Evolutionary conservation across 1,140 invertebrate species (phyloP).

Genomic region (Chelonus insularis): DNA sequence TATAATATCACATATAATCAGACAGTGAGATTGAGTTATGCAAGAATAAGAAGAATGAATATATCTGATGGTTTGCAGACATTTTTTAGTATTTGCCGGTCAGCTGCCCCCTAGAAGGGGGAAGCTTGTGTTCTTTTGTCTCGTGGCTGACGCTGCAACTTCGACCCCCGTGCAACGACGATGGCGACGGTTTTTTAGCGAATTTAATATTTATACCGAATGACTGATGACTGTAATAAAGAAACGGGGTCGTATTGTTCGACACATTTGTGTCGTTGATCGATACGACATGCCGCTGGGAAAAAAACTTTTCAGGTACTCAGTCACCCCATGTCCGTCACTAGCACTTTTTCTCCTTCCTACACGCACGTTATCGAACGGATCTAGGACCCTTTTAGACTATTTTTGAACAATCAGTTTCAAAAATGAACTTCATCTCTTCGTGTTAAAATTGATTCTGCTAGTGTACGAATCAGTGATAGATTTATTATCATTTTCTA

Average conservation of each 20-base stretch:
- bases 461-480: background rate
- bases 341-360: background rate
- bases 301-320: constrained; percentile 40
- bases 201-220: constrained; percentile 61
- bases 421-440: no score
- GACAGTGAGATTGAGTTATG: background rate
- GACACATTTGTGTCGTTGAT: constrained; percentile 59
- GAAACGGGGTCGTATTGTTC: constrained; percentile 57
- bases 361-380: background rate
- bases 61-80: background rate
- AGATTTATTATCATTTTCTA: background rate
- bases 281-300: constrained; percentile 41
- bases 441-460: no score
- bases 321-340: constrained; percentile 30
- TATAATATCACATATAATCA: no score
- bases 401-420: no score
- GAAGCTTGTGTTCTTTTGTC: constrained; percentile 43
- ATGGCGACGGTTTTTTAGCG: constrained; percentile 53
- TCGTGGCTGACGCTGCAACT: constrained; percentile 55
- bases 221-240: constrained; percentile 60
- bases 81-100: constrained; percentile 38
- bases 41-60: background rate
- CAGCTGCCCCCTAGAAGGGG: constrained; percentile 44
- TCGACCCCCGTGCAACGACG: constrained; percentile 43
- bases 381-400: background rate